Base-by-base conservation (phyloP, 2,797 vertebrate genomes). In the Eidolon dupreanum region DNA sequence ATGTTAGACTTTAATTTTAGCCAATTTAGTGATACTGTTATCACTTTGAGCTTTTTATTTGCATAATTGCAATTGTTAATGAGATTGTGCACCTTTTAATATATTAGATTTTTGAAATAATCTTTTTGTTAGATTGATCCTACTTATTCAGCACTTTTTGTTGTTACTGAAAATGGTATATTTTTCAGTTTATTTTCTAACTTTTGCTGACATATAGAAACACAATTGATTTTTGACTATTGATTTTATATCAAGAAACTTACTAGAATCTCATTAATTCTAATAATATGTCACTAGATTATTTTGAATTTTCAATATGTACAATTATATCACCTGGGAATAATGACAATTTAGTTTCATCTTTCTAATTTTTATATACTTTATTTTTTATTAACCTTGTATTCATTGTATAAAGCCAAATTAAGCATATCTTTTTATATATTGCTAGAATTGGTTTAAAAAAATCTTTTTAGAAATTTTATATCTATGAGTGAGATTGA, bases 251-350 rank as follows among this genome's bases (percentile, higher is more conserved):
- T 63, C 43, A 71, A n/a, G 73, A 75, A 49, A 43, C 4, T 85
- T 51, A 20, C 24, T 59, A 38, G 46, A 46, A 41, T 73, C 46
- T 57, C 19, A 5, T 88, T 92, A 78, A 46, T 78, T 59, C 15
- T 88, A 49, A 81, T 85, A 90, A 75, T 57, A 85, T 73, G 33
- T 66, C 63, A 85, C 43, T 75, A 85, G 28, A 75, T 88, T 91
- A 85, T 74, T 92, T 73, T 96, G 43, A 20, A 93, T 75, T 88
- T 92, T 93, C 19, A 81, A 38, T 2, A 26, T 55, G 19, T 57
- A 10, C 2, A 71, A n/a, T 38, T 51, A 49, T 82, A 15, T 53
- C 55, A 78, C 31, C 59, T 78, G 16, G 36, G 36, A 70, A 88
- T 79, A 70, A 71, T 79, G 57, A 61, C 66, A 31, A 5, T 49